These are phyloP conservation scores for Cyclophora punctaria DNA, from an alignment of 2,888 invertebrate species.

Conservation along the genomic window DNA sequence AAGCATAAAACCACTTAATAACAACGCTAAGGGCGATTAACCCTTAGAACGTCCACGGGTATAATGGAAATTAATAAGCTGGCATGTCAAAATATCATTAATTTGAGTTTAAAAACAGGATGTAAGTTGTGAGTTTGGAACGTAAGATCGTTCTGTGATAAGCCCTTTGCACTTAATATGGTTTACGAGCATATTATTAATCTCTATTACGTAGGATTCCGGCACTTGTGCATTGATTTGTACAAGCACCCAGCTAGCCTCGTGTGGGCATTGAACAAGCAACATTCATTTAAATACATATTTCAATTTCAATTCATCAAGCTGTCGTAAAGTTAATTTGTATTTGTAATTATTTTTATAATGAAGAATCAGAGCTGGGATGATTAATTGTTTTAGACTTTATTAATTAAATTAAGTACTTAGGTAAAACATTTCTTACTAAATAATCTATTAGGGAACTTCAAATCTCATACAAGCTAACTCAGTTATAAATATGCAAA, in stretches of 20 bases:
- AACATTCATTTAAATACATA: too few relatives aligned
- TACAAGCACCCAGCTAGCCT: constrained; percentile 3
- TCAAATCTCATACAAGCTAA: too few relatives aligned
- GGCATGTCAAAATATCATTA: constrained; percentile 45
- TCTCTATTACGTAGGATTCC: constrained; percentile 17
- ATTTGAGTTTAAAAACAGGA: constrained; percentile 55
- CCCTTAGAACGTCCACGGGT: neutral
- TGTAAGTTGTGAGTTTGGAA: constrained; percentile 38
- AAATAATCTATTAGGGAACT: too few relatives aligned
- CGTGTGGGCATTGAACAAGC: too few relatives aligned
- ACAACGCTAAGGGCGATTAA: neutral
- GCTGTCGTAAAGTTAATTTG: too few relatives aligned
- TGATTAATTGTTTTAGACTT: too few relatives aligned
- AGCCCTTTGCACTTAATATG: constrained; percentile 30
- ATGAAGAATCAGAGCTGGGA: too few relatives aligned
- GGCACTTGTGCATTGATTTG: constrained; percentile 20
- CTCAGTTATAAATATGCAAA: too few relatives aligned
- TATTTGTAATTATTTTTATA: too few relatives aligned
- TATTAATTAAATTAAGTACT: too few relatives aligned
- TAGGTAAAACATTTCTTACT: too few relatives aligned
- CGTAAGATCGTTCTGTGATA: constrained; percentile 40
- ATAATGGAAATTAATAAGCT: constrained; percentile 8
- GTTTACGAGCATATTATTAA: constrained; percentile 28
- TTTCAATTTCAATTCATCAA: too few relatives aligned
- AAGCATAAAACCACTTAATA: neutral